These are phyloP conservation scores for Hormiphora californensis DNA, from an alignment of 37 sponge, comb jelly and placozoan genomes.

Conservation along the genomic window DNA sequence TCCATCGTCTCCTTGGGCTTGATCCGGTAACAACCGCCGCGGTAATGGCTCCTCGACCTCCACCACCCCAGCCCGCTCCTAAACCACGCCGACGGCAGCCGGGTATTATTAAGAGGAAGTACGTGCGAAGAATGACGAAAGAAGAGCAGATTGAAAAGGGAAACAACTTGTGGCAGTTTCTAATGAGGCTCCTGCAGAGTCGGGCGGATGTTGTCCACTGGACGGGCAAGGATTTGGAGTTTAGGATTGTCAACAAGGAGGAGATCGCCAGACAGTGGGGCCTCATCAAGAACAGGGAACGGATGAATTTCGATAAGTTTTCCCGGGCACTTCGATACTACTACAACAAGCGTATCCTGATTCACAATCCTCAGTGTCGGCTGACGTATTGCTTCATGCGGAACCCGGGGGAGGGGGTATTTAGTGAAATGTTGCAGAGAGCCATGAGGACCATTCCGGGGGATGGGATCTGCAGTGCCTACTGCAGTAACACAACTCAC, in stretches of 20 bases:
- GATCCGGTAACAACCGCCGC: too few species aligned
- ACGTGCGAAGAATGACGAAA: background rate
- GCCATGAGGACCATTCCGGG: background rate
- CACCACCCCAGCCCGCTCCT: too few species aligned
- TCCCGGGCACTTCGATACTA: slow-evolving; percentile 25
- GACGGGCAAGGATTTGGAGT: slow-evolving; percentile 46
- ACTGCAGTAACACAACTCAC: background rate
- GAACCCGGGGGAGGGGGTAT: background rate
- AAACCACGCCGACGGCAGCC: too few species aligned
- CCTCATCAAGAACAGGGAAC: background rate
- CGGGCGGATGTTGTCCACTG: background rate
- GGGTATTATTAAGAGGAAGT: background rate
- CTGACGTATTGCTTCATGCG: slow-evolving; percentile 42
- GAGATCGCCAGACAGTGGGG: slow-evolving; percentile 18
- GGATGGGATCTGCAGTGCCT: background rate
- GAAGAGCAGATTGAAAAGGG: slow-evolving; percentile 13
- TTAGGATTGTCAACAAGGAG: background rate
- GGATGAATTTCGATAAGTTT: slow-evolving; percentile 48
- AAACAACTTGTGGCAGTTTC: slow-evolving; percentile 34
- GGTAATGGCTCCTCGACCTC: too few species aligned
- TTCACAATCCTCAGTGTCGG: background rate
- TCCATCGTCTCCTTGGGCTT: too few species aligned
- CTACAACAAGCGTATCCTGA: slow-evolving; percentile 38
- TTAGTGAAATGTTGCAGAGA: slow-evolving; percentile 22
- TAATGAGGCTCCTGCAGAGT: background rate